phyloP scores from a whole-genome alignment of 2,888 invertebrate species.

The Thalpophila matura region DNA sequence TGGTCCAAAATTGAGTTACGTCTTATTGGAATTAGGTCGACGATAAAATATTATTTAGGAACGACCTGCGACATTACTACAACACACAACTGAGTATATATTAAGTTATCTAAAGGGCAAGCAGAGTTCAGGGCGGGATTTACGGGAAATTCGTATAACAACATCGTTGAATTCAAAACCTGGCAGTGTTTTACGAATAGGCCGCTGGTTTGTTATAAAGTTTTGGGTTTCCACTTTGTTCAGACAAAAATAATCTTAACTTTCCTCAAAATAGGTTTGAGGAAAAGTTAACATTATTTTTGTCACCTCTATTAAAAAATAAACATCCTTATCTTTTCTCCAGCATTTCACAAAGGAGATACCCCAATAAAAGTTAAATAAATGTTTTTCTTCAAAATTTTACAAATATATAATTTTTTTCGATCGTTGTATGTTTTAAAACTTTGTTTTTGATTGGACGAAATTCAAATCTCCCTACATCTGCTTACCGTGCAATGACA shows the following conservation, averaged over 20 bases:
- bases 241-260: not conserved
- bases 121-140: slow-evolving; percentile 20
- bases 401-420: not conserved
- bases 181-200: slow-evolving; percentile 38
- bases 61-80: slow-evolving; percentile 31
- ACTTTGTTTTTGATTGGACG: not conserved
- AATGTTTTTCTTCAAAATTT: not conserved
- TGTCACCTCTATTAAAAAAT: too few species aligned
- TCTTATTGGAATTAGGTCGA: too few species aligned
- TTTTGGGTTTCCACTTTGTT: slow-evolving; percentile 6
- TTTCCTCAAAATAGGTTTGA: too few species aligned
- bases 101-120: slow-evolving; percentile 26
- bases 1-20: too few species aligned
- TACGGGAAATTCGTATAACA: not conserved
- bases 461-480: slow-evolving; percentile 7
- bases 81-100: slow-evolving; percentile 4
- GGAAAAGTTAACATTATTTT: not conserved
- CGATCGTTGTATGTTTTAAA: slow-evolving; percentile 1
- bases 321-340: not conserved
- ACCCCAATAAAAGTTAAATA: slow-evolving; percentile 4
- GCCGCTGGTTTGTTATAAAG: slow-evolving; percentile 28
- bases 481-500: slow-evolving; percentile 29
- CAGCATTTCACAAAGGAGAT: not conserved
- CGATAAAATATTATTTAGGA: too few species aligned
- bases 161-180: not conserved